A percentile compares a stretch with the other conserved stretches of the same genome.
These are phyloP conservation scores for Nothoprocta perdicaria DNA, from an alignment of 2,113 vertebrate genomes.

Conservation along the genomic window DNA sequence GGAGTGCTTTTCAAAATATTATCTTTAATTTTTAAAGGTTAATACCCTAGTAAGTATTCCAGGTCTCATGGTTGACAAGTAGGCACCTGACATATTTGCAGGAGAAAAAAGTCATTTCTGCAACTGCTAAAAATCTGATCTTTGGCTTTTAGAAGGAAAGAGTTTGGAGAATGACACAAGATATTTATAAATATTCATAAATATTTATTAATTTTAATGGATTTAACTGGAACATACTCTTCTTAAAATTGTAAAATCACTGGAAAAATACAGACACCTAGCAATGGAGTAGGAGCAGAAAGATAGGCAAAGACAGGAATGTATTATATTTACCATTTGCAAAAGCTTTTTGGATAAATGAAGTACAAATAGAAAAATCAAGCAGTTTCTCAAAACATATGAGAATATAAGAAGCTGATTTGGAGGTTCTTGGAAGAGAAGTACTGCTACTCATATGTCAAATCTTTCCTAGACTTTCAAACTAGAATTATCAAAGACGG, in stretches of 20 bases:
- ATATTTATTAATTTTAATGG: background rate
- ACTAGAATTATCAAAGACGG: background rate
- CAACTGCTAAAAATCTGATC: background rate
- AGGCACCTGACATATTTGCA: background rate
- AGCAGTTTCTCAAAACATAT: too few species aligned
- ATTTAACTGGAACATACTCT: background rate
- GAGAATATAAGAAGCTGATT: background rate
- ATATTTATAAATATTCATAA: background rate
- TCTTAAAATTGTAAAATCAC: background rate
- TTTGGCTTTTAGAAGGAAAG: background rate
- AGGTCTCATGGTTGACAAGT: background rate
- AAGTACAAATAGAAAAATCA: background rate
- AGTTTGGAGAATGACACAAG: background rate
- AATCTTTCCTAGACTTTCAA: background rate
- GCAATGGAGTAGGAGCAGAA: background rate
- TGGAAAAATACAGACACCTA: background rate
- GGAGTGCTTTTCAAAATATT: background rate
- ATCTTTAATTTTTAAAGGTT: background rate
- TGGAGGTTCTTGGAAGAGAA: background rate
- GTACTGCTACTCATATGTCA: background rate
- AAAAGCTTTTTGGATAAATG: background rate
- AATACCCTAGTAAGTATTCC: background rate
- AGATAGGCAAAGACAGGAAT: background rate
- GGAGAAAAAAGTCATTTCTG: background rate
- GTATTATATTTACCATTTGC: background rate